These are phyloP conservation scores for Epizoanthus illoricatus DNA, from an alignment of 92 coral and sea anemone species.

Conservation along the genomic window DNA sequence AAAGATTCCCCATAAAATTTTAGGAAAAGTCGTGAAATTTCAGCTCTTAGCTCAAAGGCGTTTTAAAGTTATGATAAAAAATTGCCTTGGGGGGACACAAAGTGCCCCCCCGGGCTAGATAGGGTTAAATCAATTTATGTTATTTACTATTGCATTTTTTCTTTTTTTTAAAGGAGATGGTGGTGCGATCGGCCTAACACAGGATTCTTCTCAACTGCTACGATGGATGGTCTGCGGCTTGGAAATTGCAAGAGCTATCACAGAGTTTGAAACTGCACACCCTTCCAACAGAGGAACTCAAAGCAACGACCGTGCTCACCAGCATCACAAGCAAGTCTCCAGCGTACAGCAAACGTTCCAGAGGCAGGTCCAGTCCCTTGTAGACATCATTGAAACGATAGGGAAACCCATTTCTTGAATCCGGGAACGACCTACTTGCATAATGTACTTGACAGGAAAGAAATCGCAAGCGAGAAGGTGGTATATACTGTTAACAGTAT, in stretches of 20 bases:
- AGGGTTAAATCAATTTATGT: neutral
- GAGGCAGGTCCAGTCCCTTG: conserved; percentile 26
- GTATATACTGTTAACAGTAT: conserved; percentile 15
- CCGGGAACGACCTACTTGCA: conserved; percentile 31
- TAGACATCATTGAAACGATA: conserved; percentile 17
- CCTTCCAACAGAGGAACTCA: neutral
- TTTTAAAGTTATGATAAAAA: no score
- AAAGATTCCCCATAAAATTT: no score
- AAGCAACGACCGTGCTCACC: conserved; percentile 14
- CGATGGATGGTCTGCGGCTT: conserved; percentile 55
- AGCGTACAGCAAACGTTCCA: conserved; percentile 37
- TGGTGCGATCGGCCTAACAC: conserved; percentile 38
- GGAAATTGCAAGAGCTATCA: conserved; percentile 33
- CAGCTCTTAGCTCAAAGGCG: no score
- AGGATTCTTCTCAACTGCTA: conserved; percentile 34
- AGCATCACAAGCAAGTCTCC: conserved; percentile 18
- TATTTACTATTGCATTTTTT: neutral
- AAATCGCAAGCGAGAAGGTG: conserved; percentile 26
- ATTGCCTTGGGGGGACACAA: no score
- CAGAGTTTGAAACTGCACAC: conserved; percentile 35
- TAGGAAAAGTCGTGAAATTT: no score
- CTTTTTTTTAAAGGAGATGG: conserved; percentile 38
- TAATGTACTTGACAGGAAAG: conserved; percentile 41
- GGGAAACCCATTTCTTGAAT: conserved; percentile 46
- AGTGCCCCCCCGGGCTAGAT: no score